A percentile compares a stretch with the other conserved stretches of the same genome.
phyloP scores from a whole-genome alignment of 2,888 invertebrate genomes.

The Bellardia bayeri region DNA sequence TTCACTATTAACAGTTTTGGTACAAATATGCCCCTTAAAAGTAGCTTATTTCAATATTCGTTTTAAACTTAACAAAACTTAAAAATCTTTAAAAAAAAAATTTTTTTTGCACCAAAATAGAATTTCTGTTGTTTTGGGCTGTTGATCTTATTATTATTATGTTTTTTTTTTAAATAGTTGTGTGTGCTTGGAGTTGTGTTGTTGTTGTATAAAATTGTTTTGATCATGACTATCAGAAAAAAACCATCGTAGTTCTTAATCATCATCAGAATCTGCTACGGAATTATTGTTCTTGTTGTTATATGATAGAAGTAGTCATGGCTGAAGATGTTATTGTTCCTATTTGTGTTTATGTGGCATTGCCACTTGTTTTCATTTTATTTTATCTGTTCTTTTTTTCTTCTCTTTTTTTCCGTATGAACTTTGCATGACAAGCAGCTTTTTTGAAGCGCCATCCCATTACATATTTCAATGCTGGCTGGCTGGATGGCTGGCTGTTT shows the following conservation, averaged over 20 bases:
- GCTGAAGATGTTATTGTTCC: constrained; percentile 6
- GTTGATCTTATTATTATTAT: constrained; percentile 50
- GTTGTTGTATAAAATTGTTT: constrained; percentile 32
- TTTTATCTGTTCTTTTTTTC: background rate
- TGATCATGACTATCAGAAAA: constrained; percentile 34
- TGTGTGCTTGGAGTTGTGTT: background rate
- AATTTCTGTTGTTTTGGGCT: constrained; percentile 17
- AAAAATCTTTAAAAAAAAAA: too few relatives aligned
- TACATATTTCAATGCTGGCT: constrained; percentile 38
- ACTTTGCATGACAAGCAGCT: constrained; percentile 58
- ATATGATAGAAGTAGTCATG: background rate
- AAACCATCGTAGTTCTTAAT: constrained; percentile 1
- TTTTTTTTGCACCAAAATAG: too few relatives aligned
- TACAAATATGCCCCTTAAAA: background rate
- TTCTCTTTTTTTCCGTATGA: constrained; percentile 1
- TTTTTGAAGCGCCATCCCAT: constrained; percentile 55
- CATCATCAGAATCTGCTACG: constrained; percentile 18
- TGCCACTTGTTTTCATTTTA: constrained; percentile 38
- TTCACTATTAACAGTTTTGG: too few relatives aligned
- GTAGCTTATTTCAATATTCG: background rate
- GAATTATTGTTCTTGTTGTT: constrained; percentile 16
- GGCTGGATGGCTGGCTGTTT: constrained; percentile 10
- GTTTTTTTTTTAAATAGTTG: background rate
- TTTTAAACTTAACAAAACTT: background rate
- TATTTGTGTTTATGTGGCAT: constrained; percentile 31